phyloP scores from a whole-genome alignment of 1,140 invertebrate genomes.

The Pogonus chalceus region DNA sequence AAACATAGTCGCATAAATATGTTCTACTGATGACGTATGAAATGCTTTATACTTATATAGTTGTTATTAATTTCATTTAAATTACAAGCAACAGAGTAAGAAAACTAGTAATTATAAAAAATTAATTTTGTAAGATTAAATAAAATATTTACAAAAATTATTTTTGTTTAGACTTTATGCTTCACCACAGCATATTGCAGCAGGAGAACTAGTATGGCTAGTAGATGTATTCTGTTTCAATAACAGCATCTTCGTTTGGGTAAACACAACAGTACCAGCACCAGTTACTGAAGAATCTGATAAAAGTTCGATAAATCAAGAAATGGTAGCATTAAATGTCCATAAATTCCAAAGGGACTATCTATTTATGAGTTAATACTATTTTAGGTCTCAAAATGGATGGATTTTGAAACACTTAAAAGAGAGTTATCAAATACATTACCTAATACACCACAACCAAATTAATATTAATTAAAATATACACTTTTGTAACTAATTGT shows the following conservation, averaged over 20 bases:
- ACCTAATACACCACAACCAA: conserved; percentile 7
- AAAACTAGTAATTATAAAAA: no score
- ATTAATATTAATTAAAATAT: not conserved
- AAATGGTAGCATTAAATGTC: conserved; percentile 6
- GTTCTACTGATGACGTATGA: no score
- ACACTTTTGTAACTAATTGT: not conserved
- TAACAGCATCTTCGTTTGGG: conserved; percentile 48
- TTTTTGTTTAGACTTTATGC: conserved; percentile 46
- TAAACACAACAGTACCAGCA: conserved; percentile 53
- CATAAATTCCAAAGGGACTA: not conserved
- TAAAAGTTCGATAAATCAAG: not conserved
- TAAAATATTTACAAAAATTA: conserved; percentile 8
- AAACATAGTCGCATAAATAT: no score
- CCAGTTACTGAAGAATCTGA: conserved; percentile 12
- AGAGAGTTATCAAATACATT: not conserved
- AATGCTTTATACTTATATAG: no score
- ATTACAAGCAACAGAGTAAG: no score
- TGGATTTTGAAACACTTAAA: conserved; percentile 3
- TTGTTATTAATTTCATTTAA: no score
- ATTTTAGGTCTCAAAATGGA: conserved; percentile 9
- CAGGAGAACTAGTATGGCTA: conserved; percentile 46
- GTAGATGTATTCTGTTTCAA: conserved; percentile 45
- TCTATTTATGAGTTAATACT: not conserved
- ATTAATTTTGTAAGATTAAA: not conserved
- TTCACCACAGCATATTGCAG: conserved; percentile 42